A percentile compares a stretch with the other conserved stretches of the same genome.
Evolutionary conservation across 2,888 invertebrate genomes (phyloP).

Genomic region (Uloborus plumipes): DNA sequence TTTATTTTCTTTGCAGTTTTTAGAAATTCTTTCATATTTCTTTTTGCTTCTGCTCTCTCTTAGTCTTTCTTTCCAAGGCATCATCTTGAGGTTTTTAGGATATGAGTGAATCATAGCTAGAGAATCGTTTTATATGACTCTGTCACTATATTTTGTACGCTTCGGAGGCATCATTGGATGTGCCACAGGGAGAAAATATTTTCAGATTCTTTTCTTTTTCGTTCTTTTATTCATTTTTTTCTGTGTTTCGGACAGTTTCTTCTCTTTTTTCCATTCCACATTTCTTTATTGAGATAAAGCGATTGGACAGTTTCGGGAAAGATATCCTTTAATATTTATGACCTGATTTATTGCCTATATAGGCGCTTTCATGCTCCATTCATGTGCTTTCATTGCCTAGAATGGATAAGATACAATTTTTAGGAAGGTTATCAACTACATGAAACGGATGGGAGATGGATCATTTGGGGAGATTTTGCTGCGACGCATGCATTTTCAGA

Average conservation of each 20-base stretch:
- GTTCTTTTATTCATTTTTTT: constrained; percentile 1
- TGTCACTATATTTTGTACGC: constrained; percentile 58
- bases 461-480: too few species aligned
- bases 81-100: constrained; percentile 48
- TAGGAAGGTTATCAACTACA: constrained; percentile 6
- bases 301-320: constrained; percentile 47
- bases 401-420: constrained; percentile 36
- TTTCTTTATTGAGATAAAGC: constrained; percentile 54
- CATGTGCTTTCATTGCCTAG: constrained; percentile 8
- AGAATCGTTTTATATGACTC: constrained; percentile 62
- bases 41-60: constrained; percentile 21
- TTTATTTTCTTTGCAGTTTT: constrained; percentile 45
- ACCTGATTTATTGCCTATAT: constrained; percentile 56
- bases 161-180: constrained; percentile 29
- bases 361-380: constrained; percentile 25
- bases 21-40: constrained; percentile 6
- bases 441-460: too few species aligned
- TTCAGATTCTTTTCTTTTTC: constrained; percentile 1
- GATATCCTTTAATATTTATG: constrained; percentile 58
- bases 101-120: constrained; percentile 59
- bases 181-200: constrained; percentile 25
- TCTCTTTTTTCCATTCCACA: constrained; percentile 11
- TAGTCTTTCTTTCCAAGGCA: constrained; percentile 22
- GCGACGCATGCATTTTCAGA: too few species aligned
- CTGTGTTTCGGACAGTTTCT: constrained; percentile 13